Conservation (phyloP, 2,113 vertebrate genomes). For the Protomyctophum bolini region DNA sequence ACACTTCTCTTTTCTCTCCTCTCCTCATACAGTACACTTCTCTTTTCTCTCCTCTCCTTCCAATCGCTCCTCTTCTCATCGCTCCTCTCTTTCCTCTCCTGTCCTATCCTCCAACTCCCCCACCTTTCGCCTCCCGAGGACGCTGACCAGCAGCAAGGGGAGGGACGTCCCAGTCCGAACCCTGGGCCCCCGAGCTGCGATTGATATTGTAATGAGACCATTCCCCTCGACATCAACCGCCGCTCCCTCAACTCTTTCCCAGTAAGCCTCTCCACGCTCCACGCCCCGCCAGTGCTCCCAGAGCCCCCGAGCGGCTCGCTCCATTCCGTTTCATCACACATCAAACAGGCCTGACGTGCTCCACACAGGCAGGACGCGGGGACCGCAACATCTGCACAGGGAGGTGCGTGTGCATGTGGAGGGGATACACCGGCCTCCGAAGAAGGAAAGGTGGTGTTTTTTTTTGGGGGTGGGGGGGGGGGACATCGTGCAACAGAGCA, state of each 20-base stretch:
- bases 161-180: conserved; percentile 53
- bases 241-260: conserved; percentile 34
- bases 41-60: conserved; percentile 3
- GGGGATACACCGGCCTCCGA: conserved; percentile 71
- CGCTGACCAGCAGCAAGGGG: conserved; percentile 45
- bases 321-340: conserved; percentile 98
- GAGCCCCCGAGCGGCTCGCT: conserved; percentile 88
- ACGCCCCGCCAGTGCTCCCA: conserved; percentile 67
- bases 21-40: background rate
- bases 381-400: conserved; percentile 93
- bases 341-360: conserved; percentile 92
- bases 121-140: conserved; percentile 45
- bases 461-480: conserved; percentile 53
- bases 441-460: background rate
- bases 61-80: background rate
- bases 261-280: conserved; percentile 20
- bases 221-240: conserved; percentile 60
- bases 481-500: conserved; percentile 82
- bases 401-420: conserved; percentile 52
- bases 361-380: conserved; percentile 85
- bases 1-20: conserved; percentile 16
- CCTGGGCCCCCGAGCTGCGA: conserved; percentile 75
- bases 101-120: conserved; percentile 9
- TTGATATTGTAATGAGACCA: conserved; percentile 90
- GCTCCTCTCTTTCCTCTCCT: background rate